Percentiles rank a stretch among this genome's conserved stretches.
Evolutionary conservation across 2,797 vertebrate genomes (phyloP).

Genomic region (Furcifer pardalis): DNA sequence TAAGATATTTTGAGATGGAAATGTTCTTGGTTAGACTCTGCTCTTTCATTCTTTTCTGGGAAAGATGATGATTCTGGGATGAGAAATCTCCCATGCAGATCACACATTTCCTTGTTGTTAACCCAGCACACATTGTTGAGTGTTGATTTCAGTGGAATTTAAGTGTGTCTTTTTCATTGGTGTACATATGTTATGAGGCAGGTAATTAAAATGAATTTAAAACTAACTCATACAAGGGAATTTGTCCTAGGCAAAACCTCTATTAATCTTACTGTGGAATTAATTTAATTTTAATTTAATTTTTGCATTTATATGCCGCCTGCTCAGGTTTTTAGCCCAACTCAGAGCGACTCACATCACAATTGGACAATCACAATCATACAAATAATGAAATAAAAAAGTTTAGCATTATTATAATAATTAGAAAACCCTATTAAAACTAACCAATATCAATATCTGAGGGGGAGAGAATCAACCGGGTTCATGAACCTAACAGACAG

Average conservation of each 20-base stretch:
- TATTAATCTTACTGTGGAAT: no score
- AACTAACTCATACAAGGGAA: conserved; percentile 46
- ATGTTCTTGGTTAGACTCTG: neutral
- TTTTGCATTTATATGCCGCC: no score
- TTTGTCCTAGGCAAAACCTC: conserved; percentile 47
- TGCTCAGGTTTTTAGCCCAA: no score
- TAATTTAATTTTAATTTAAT: no score
- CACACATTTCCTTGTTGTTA: neutral
- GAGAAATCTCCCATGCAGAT: neutral
- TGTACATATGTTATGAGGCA: neutral
- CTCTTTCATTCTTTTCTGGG: neutral
- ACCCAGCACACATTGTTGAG: neutral
- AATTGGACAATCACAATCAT: no score
- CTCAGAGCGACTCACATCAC: no score
- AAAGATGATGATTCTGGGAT: neutral
- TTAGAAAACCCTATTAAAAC: no score
- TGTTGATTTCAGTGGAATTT: neutral
- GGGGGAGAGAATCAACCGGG: conserved; percentile 37
- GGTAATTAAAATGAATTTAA: conserved; percentile 48
- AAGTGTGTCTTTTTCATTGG: neutral
- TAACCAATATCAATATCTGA: no score
- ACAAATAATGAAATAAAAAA: no score
- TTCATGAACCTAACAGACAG: conserved; percentile 35
- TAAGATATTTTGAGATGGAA: neutral
- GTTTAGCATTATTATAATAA: no score